Evolutionary conservation across 2,797 vertebrate genomes (phyloP).

Genomic region (Nannoperca australis): DNA sequence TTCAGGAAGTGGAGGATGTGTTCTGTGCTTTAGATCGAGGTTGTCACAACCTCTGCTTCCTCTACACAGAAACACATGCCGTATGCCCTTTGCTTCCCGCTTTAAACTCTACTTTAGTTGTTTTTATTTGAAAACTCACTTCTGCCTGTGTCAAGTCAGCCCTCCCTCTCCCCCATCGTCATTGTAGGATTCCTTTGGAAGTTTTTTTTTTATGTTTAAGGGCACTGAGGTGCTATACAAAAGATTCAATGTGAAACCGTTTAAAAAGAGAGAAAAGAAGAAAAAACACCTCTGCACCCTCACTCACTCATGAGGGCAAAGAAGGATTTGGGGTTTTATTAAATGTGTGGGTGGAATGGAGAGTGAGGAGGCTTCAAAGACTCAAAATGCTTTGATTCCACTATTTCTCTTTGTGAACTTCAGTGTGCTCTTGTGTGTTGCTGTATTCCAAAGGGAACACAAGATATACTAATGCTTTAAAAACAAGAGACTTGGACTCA

Average conservation of each 20-base stretch:
- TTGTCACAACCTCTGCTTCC: slow-evolving; percentile 47
- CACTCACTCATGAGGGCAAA: slow-evolving; percentile 9
- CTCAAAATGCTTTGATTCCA: slow-evolving; percentile 26
- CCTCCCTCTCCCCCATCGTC: not conserved
- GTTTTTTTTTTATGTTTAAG: slow-evolving; percentile 12
- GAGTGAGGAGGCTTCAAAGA: slow-evolving; percentile 15
- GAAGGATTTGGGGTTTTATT: slow-evolving; percentile 37
- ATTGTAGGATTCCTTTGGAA: not conserved
- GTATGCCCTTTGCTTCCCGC: slow-evolving; percentile 18
- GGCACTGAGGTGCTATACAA: not conserved
- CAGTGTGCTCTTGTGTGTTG: slow-evolving; percentile 8
- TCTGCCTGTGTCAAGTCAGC: slow-evolving; percentile 13
- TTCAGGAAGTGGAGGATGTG: slow-evolving; percentile 72
- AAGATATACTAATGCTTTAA: not conserved
- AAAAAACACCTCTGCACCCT: slow-evolving; percentile 1
- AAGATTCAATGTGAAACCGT: slow-evolving; percentile 17
- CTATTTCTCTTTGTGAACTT: slow-evolving; percentile 25
- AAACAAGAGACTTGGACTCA: not conserved
- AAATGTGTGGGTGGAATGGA: slow-evolving; percentile 35
- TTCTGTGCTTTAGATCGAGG: slow-evolving; percentile 68
- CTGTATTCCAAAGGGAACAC: not conserved
- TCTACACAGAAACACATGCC: slow-evolving; percentile 5
- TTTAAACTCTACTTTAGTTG: slow-evolving; percentile 16
- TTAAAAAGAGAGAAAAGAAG: slow-evolving; percentile 20
- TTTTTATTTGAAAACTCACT: slow-evolving; percentile 45